These are phyloP conservation scores for Momotus momota DNA, from an alignment of 2,797 vertebrate species.

Conservation along the genomic window DNA sequence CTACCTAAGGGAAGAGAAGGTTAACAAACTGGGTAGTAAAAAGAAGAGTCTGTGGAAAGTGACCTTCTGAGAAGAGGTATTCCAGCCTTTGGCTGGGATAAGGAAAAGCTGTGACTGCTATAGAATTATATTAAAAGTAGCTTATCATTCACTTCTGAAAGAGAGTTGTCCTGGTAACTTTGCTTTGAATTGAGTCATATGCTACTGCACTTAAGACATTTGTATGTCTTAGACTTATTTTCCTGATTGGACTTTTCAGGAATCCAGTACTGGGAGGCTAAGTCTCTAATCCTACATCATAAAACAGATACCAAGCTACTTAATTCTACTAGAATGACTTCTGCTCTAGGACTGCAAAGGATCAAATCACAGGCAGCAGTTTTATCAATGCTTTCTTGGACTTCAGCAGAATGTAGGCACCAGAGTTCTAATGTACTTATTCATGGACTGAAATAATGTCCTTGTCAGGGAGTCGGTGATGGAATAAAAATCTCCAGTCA, in stretches of 20 bases:
- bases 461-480: neutral
- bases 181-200: neutral
- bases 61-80: constrained; percentile 36
- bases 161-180: constrained; percentile 3
- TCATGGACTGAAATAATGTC: neutral
- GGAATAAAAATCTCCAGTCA: neutral
- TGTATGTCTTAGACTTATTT: constrained; percentile 5
- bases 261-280: neutral
- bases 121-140: neutral
- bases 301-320: constrained; percentile 26
- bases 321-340: constrained; percentile 43
- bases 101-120: neutral
- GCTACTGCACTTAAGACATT: neutral
- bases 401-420: constrained; percentile 3
- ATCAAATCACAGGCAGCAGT: neutral
- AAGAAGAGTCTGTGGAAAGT: neutral
- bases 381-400: neutral
- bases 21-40: constrained; percentile 2
- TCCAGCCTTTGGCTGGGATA: neutral
- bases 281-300: constrained; percentile 45
- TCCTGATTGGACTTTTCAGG: constrained; percentile 33
- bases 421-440: neutral
- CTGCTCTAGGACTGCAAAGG: constrained; percentile 1
- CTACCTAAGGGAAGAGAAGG: neutral
- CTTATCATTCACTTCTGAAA: constrained; percentile 27